phyloP scores from a whole-genome alignment of 2,797 vertebrate genomes.

The Hemibagrus guttatus region DNA sequence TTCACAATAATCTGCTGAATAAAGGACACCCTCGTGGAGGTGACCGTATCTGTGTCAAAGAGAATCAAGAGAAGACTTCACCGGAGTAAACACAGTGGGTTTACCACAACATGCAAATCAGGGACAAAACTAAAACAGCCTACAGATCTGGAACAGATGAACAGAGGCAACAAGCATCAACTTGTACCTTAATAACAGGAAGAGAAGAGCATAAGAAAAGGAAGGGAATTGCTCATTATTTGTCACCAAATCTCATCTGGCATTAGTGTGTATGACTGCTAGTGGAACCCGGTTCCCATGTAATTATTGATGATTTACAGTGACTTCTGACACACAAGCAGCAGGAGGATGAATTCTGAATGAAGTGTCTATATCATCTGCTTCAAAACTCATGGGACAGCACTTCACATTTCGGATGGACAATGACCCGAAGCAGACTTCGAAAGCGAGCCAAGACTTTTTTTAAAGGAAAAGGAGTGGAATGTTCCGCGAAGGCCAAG shows the following conservation, averaged over 20 bases:
- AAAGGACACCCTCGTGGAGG: conserved; percentile 1
- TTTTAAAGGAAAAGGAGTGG: background rate
- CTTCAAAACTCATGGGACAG: conserved; percentile 16
- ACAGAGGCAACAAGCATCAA: background rate
- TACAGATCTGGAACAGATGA: background rate
- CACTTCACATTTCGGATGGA: conserved; percentile 33
- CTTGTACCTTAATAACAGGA: background rate
- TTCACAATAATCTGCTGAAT: conserved; percentile 23
- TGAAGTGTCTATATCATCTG: background rate
- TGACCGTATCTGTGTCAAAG: background rate
- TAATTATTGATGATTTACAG: background rate
- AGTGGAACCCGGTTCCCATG: background rate
- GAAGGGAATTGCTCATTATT: background rate
- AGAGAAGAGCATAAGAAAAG: background rate
- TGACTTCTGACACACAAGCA: background rate
- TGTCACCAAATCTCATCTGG: background rate
- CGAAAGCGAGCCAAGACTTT: background rate
- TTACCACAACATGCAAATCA: background rate
- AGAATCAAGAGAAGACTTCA: background rate
- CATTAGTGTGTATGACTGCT: background rate
- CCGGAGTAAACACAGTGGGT: background rate
- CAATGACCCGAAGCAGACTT: conserved; percentile 10
- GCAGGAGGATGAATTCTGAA: background rate
- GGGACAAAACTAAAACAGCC: background rate
- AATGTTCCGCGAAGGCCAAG: background rate